Conservation (phyloP, 1,140 invertebrate genomes). For the Arctopsyche grandis region DNA sequence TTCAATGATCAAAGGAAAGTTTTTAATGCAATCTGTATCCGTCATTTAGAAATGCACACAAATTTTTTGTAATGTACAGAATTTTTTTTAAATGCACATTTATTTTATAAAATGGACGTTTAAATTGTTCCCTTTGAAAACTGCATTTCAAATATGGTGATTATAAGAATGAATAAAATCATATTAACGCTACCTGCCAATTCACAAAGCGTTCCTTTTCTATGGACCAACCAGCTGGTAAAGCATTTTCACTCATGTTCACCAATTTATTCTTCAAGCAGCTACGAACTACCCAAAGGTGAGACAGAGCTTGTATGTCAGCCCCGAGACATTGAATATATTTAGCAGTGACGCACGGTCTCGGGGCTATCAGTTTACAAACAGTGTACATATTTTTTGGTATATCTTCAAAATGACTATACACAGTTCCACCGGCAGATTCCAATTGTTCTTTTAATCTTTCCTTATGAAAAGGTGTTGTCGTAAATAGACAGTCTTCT, state of each 20-base stretch:
- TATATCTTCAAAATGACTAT: slow-evolving; percentile 68
- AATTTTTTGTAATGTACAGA: no score
- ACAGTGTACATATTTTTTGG: slow-evolving; percentile 66
- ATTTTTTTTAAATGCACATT: no score
- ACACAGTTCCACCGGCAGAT: slow-evolving; percentile 67
- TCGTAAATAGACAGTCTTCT: slow-evolving; percentile 65
- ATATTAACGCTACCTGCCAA: slow-evolving; percentile 56
- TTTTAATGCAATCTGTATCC: no score
- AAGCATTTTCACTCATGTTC: slow-evolving; percentile 60
- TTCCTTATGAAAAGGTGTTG: slow-evolving; percentile 67
- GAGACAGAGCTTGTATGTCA: slow-evolving; percentile 65
- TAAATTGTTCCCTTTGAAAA: not conserved
- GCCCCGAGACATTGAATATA: slow-evolving; percentile 69
- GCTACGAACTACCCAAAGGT: slow-evolving; percentile 69
- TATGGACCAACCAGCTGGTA: slow-evolving; percentile 69
- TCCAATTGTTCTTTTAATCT: slow-evolving; percentile 67
- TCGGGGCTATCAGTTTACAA: slow-evolving; percentile 68
- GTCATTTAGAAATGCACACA: no score
- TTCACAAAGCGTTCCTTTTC: slow-evolving; percentile 63
- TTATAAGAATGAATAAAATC: not conserved
- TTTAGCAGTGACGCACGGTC: slow-evolving; percentile 70
- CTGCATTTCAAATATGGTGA: no score
- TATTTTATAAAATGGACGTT: no score
- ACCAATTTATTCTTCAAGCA: slow-evolving; percentile 61
- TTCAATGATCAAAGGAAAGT: no score